A percentile compares a stretch with the other conserved stretches of the same genome.
These are phyloP conservation scores for Xyrichtys novacula DNA, from an alignment of 2,797 vertebrate genomes.

Conservation along the genomic window DNA sequence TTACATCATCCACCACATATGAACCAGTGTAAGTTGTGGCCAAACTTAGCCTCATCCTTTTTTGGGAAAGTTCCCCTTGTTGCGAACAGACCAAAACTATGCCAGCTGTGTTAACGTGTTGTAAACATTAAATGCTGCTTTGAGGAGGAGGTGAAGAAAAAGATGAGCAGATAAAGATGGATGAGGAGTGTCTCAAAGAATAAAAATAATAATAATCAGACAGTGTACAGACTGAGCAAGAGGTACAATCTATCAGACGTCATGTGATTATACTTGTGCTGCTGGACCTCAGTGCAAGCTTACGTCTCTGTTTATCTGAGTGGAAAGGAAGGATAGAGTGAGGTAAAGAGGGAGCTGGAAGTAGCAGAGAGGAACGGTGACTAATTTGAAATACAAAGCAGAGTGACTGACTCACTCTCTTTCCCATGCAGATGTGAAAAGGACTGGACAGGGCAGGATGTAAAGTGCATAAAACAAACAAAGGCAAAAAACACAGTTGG, in stretches of 20 bases:
- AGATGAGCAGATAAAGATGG: background rate
- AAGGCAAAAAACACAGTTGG: background rate
- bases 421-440: background rate
- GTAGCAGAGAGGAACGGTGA: background rate
- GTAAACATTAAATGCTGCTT: slow-evolving; percentile 52
- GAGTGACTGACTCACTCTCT: slow-evolving; percentile 4
- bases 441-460: too few relatives aligned
- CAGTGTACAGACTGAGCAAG: slow-evolving; percentile 34
- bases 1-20: slow-evolving; percentile 49
- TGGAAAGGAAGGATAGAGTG: slow-evolving; percentile 9
- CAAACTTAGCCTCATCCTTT: slow-evolving; percentile 59
- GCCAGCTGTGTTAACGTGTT: slow-evolving; percentile 51
- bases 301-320: slow-evolving; percentile 28
- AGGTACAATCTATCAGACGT: slow-evolving; percentile 34
- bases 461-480: background rate
- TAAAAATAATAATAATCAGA: background rate
- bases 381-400: background rate
- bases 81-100: slow-evolving; percentile 53
- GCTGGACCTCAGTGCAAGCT: slow-evolving; percentile 14
- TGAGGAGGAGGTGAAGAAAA: too few relatives aligned
- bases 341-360: slow-evolving; percentile 7
- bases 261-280: slow-evolving; percentile 35
- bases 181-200: slow-evolving; percentile 1
- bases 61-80: slow-evolving; percentile 59
- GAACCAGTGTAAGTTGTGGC: slow-evolving; percentile 29